phyloP scores from a whole-genome alignment of 2,113 vertebrate species.

The Chionis minor region DNA sequence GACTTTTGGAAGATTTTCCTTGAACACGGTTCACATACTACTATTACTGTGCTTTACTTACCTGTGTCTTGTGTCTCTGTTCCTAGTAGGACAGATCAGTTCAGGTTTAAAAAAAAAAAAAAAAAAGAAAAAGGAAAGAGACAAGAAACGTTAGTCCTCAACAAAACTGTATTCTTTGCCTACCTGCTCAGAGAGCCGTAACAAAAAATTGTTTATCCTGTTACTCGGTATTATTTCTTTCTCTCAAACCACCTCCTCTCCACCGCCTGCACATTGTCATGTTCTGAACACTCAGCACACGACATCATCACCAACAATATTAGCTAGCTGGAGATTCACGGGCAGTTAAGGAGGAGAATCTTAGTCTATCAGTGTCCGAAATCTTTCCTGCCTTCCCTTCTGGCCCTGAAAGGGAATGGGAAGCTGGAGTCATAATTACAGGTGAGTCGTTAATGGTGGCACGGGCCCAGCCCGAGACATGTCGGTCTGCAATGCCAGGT shows the following conservation, averaged over 20 bases:
- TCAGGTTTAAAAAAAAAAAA: slow-evolving; percentile 28
- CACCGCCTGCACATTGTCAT: not conserved
- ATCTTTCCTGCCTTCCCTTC: not conserved
- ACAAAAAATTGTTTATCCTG: not conserved
- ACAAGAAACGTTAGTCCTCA: slow-evolving; percentile 55
- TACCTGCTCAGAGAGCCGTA: not conserved
- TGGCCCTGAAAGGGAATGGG: not conserved
- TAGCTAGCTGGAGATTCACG: not conserved
- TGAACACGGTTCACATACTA: not conserved
- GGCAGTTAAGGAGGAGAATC: not conserved
- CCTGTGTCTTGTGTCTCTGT: slow-evolving; percentile 98
- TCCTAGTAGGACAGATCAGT: slow-evolving; percentile 78
- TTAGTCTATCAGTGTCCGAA: not conserved
- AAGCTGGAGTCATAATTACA: not conserved
- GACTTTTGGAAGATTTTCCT: not conserved
- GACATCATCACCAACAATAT: not conserved
- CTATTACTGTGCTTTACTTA: slow-evolving; percentile 71
- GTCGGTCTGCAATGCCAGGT: not conserved
- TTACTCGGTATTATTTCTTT: not conserved
- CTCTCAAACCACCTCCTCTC: not conserved
- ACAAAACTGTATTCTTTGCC: not conserved
- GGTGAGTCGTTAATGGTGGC: not conserved
- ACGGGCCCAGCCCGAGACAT: not conserved
- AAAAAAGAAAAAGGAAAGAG: slow-evolving; percentile 43
- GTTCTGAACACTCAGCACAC: not conserved